Base-by-base conservation (phyloP, 2,113 vertebrate genomes). In the Tachuris rubrigastra region DNA sequence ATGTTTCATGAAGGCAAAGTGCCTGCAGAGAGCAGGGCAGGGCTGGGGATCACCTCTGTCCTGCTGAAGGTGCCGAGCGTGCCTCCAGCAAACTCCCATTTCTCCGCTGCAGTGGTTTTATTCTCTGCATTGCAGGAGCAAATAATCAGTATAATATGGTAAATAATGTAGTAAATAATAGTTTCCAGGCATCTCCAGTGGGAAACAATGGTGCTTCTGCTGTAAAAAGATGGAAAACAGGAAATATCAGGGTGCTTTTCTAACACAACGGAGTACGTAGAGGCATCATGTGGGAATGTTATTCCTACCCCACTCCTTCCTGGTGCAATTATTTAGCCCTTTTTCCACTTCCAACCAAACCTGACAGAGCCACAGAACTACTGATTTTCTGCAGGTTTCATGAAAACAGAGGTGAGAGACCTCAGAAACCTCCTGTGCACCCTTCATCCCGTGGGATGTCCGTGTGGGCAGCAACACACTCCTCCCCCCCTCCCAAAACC, bases 401-500 rank as follows among this genome's bases (percentile, higher is more conserved):
- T 31, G 5, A 42, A 35, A 91, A 63, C 27, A 67, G 65, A 63
- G 35, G n/a, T 10, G 50, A 71, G 49, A 77, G 42, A 55, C 39
- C 31, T 63, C 60, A 74, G 55, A 28, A 91, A 69, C 33, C 11
- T 66, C 65, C 23, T 35, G 1, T 5, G 14, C 13, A 58, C 28
- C 21, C 31, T 59, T 20, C 41, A 18, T 28, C 23, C n/a, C 2
- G 0, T 22, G 55, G 31, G 12, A 41, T 5, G 1, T 31, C 31
- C 41, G 5, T 1, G 12, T 8, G 55, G 60, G 55, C 19, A 55
- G 12, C 18, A 76, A 11, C 9, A 39, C 10, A n/a, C n/a, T n/a
- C n/a, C 5, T 10, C 21, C 39, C 4, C 1, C 0, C 4, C 5
- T 6, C 5, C 35, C 47, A 35, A 77, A 67, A 31, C 15, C 21